Conservation (phyloP, 2,888 invertebrate genomes). For the Microctonus hyperodae region DNA sequence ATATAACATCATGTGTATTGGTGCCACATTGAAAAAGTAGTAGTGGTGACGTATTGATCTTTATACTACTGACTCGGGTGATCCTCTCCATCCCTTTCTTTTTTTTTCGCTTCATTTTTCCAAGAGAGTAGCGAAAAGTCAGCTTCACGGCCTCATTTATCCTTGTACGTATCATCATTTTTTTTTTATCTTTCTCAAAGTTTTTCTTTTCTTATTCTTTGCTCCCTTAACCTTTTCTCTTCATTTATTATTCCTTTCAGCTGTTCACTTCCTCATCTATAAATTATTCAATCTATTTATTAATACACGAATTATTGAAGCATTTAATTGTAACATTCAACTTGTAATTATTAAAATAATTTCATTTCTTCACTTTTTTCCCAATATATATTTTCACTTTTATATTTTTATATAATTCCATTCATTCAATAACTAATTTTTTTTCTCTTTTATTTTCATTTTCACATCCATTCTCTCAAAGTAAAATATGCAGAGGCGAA, state of each 20-base stretch:
- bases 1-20: conserved; percentile 3
- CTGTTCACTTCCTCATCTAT: neutral
- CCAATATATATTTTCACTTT: neutral
- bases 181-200: conserved; percentile 29
- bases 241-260: conserved; percentile 21
- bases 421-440: conserved; percentile 26
- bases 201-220: neutral
- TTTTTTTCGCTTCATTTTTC: too few relatives aligned
- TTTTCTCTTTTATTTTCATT: conserved; percentile 26
- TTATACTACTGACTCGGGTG: conserved; percentile 41
- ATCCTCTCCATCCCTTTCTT: conserved; percentile 40
- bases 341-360: too few relatives aligned
- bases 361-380: conserved; percentile 16
- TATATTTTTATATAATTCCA: conserved; percentile 19
- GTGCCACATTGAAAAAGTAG: conserved; percentile 21
- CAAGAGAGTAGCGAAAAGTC: neutral
- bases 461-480: neutral
- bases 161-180: conserved; percentile 20
- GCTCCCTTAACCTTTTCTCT: neutral
- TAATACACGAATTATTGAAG: neutral
- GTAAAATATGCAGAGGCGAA: neutral
- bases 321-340: conserved; percentile 30
- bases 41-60: conserved; percentile 46
- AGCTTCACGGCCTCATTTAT: conserved; percentile 29
- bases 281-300: neutral